Percentiles rank a stretch among this genome's conserved stretches.
Conservation (phyloP, 2,888 invertebrate genomes). For the Cantharis nigra region DNA sequence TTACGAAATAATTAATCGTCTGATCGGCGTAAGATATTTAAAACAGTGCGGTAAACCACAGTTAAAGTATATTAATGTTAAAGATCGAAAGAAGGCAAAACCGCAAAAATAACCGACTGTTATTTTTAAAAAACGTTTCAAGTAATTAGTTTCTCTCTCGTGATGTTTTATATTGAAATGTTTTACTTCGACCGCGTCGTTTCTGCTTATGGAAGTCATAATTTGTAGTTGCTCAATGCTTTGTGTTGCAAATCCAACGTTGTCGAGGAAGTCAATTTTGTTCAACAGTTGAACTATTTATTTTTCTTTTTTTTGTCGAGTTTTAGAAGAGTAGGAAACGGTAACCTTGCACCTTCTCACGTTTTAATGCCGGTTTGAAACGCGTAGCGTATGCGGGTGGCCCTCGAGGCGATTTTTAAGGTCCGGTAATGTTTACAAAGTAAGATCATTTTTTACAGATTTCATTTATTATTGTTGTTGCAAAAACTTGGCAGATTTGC, state of each 20-base stretch:
- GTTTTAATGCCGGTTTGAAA: neutral
- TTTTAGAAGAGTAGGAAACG: neutral
- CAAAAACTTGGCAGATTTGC: neutral
- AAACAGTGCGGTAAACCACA: neutral
- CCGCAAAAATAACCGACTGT: neutral
- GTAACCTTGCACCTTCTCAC: neutral
- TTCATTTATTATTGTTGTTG: neutral
- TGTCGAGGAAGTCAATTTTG: neutral
- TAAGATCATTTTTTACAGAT: neutral
- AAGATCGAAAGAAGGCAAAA: neutral
- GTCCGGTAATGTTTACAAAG: neutral
- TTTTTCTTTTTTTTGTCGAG: neutral
- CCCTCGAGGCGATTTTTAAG: too few species aligned
- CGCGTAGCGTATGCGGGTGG: neutral
- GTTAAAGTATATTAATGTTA: neutral
- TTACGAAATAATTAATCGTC: neutral
- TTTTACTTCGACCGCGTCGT: neutral
- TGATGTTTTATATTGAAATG: neutral
- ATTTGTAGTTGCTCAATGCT: neutral
- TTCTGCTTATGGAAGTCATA: neutral
- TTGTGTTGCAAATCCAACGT: neutral
- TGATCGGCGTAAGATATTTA: neutral
- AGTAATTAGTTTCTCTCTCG: slow-evolving; percentile 2
- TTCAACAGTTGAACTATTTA: neutral
- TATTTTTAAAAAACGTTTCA: neutral